Evolutionary conservation across 2,797 vertebrate species (phyloP).

Genomic region (Mormyrops attenuatus): DNA sequence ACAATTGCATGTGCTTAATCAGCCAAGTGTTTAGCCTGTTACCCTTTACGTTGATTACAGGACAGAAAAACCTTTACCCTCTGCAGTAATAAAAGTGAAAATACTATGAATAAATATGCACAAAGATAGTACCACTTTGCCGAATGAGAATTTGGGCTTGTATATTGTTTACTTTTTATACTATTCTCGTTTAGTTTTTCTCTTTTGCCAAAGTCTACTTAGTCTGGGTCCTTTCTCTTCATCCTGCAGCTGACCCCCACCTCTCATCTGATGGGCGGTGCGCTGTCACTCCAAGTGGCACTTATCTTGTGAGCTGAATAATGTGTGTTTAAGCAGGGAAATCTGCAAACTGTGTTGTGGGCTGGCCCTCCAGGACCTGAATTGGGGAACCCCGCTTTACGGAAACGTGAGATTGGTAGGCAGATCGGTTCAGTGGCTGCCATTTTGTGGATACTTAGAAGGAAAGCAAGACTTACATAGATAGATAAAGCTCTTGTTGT

Average conservation of each 20-base stretch:
- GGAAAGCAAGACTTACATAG: background rate
- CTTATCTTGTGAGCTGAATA: background rate
- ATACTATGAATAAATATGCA: background rate
- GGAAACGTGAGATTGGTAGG: background rate
- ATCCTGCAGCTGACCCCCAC: background rate
- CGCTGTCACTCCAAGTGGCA: background rate
- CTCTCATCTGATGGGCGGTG: background rate
- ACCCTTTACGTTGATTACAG: background rate
- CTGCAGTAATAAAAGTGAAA: conserved; percentile 1
- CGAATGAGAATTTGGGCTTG: background rate
- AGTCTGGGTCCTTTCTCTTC: background rate
- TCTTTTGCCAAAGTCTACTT: background rate
- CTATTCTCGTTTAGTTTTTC: background rate
- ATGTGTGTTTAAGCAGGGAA: background rate
- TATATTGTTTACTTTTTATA: background rate
- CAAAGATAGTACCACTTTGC: background rate
- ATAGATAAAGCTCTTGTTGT: background rate
- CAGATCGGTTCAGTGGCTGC: background rate
- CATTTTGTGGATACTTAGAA: background rate
- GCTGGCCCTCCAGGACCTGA: background rate
- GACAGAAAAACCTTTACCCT: background rate
- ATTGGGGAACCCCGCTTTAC: background rate
- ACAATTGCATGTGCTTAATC: background rate
- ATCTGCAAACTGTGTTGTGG: background rate
- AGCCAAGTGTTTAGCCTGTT: background rate